phyloP scores from a whole-genome alignment of 92 coral and sea anemone genomes.

The Siderastrea radians region DNA sequence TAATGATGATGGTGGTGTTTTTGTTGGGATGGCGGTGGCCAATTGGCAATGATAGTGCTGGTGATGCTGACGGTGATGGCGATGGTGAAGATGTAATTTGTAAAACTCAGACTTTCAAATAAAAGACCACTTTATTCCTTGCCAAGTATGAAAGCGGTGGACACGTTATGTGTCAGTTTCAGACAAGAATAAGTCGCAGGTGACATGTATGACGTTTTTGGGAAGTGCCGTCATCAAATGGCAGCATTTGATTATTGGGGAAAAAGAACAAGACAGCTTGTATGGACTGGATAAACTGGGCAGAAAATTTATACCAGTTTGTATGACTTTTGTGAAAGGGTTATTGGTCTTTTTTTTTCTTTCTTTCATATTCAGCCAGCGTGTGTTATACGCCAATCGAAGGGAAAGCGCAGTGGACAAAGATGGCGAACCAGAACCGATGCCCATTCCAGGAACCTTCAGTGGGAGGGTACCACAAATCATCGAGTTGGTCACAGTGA shows the following conservation, averaged over 20 bases:
- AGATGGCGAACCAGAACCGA: constrained; percentile 35
- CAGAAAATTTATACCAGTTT: background rate
- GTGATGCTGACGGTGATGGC: background rate
- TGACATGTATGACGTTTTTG: too few relatives aligned
- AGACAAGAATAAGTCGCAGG: too few relatives aligned
- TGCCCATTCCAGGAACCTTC: constrained; percentile 70
- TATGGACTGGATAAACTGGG: background rate
- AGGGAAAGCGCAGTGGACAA: constrained; percentile 2
- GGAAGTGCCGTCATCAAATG: too few relatives aligned
- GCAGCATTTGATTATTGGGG: too few relatives aligned
- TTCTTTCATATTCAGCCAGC: constrained; percentile 14
- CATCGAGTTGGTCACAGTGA: constrained; percentile 66
- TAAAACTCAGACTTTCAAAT: too few relatives aligned
- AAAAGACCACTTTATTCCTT: too few relatives aligned
- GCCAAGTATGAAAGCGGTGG: too few relatives aligned
- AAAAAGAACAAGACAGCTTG: too few relatives aligned
- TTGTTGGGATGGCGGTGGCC: too few relatives aligned
- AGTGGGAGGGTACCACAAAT: constrained; percentile 56
- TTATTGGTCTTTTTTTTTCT: background rate
- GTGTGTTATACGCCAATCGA: constrained; percentile 27
- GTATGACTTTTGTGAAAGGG: background rate
- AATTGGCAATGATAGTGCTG: too few relatives aligned
- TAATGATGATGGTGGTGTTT: too few relatives aligned
- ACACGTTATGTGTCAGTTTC: too few relatives aligned
- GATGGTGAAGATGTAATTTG: background rate